These are phyloP conservation scores for Athalia circularis DNA, from an alignment of 2,888 invertebrate genomes.

Conservation along the genomic window DNA sequence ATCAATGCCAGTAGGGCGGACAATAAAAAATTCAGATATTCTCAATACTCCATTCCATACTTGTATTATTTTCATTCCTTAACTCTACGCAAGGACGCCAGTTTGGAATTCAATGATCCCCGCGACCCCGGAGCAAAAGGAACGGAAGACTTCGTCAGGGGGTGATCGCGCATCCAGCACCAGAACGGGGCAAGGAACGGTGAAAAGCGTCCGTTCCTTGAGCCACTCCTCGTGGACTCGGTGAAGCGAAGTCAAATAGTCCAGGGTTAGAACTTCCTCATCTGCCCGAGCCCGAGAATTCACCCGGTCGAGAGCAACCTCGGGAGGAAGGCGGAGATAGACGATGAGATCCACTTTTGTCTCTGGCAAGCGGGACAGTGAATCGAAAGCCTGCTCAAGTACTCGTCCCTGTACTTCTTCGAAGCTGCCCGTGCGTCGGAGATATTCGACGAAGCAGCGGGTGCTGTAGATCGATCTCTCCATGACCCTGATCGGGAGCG, in stretches of 20 bases:
- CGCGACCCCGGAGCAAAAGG: not conserved
- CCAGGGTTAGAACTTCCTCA: not conserved
- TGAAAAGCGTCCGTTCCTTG: not conserved
- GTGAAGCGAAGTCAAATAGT: not conserved
- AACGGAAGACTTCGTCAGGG: not conserved
- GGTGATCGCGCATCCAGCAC: not conserved
- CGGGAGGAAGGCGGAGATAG: not conserved
- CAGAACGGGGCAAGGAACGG: not conserved
- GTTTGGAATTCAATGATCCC: too few species aligned
- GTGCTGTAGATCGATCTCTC: not conserved
- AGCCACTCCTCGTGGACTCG: not conserved
- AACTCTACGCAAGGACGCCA: not conserved
- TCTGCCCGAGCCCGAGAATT: not conserved
- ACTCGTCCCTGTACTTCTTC: not conserved
- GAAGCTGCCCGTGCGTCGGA: not conserved
- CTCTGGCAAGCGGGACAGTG: not conserved
- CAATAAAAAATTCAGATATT: not conserved
- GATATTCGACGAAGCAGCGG: not conserved
- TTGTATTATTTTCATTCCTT: not conserved
- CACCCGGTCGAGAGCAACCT: not conserved
- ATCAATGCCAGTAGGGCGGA: not conserved
- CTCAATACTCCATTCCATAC: too few species aligned
- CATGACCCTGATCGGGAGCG: not conserved
- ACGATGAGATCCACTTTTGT: not conserved
- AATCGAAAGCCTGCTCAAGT: not conserved